Percentiles rank a stretch among this genome's conserved stretches.
Conservation (phyloP, 1,140 invertebrate genomes). For the Pseudomyrmex sp. region DNA sequence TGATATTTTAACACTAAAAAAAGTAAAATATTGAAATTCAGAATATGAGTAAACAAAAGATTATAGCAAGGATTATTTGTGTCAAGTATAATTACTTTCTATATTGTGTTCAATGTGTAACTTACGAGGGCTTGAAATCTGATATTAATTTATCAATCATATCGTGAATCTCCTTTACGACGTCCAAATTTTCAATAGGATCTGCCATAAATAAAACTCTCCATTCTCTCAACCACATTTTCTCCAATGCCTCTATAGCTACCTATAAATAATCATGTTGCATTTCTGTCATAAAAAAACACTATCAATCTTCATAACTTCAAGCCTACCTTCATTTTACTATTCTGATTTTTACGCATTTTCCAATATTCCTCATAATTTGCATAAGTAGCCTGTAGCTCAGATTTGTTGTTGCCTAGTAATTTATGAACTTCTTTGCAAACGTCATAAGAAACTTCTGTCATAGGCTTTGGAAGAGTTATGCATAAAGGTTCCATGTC, state of each 20-base stretch:
- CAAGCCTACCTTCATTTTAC: conserved; percentile 85
- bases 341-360: conserved; percentile 85
- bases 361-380: conserved; percentile 86
- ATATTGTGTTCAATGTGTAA: conserved; percentile 47
- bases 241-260: conserved; percentile 87
- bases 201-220: conserved; percentile 87
- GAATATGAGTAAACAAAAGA: conserved; percentile 40
- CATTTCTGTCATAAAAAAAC: conserved; percentile 37
- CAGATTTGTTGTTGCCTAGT: conserved; percentile 76
- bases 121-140: conserved; percentile 82
- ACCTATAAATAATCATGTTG: conserved; percentile 81
- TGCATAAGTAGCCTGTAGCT: conserved; percentile 76
- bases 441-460: conserved; percentile 77
- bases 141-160: conserved; percentile 85
- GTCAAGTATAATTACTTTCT: background rate
- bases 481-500: conserved; percentile 82
- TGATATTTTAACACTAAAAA: conserved; percentile 79
- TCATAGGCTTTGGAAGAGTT: conserved; percentile 83
- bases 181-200: conserved; percentile 79
- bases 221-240: conserved; percentile 88
- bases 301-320: background rate
- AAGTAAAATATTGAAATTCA: conserved; percentile 35
- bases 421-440: conserved; percentile 78
- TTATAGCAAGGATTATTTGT: background rate
- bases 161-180: conserved; percentile 76